Evolutionary conservation across 2,797 vertebrate species (phyloP).

Genomic region (Ispidina lecontei): DNA sequence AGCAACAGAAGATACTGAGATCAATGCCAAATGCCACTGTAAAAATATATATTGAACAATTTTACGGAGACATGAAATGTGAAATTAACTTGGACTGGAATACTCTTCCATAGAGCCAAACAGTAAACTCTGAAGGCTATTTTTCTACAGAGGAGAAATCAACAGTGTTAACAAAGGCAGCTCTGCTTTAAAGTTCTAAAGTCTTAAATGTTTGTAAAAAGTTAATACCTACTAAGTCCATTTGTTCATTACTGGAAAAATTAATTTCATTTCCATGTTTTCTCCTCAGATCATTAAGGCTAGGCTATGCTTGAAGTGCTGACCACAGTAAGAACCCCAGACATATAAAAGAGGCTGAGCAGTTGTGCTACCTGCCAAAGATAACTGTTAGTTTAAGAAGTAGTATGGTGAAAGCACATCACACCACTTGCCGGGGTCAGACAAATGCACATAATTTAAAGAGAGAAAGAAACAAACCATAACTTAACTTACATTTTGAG

Average conservation of each 20-base stretch:
- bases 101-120: neutral
- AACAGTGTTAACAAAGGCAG: neutral
- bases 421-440: slow-evolving; percentile 28
- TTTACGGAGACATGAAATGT: neutral
- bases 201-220: slow-evolving; percentile 7
- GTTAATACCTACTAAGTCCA: neutral
- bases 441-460: slow-evolving; percentile 6
- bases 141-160: neutral
- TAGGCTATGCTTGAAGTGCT: slow-evolving; percentile 25
- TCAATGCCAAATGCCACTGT: neutral
- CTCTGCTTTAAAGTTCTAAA: slow-evolving; percentile 2
- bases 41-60: neutral
- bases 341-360: slow-evolving; percentile 57
- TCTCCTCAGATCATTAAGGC: slow-evolving; percentile 35
- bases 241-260: slow-evolving; percentile 49
- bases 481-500: neutral
- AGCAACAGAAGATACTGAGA: neutral
- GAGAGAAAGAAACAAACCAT: neutral
- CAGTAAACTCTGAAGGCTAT: neutral
- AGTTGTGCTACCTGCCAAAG: slow-evolving; percentile 58
- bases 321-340: slow-evolving; percentile 65
- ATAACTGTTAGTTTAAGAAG: slow-evolving; percentile 68
- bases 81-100: neutral
- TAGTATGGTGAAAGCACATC: slow-evolving; percentile 18
- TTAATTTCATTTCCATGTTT: slow-evolving; percentile 20